phyloP scores from a whole-genome alignment of 2,113 vertebrate genomes.

The Athene noctua region DNA sequence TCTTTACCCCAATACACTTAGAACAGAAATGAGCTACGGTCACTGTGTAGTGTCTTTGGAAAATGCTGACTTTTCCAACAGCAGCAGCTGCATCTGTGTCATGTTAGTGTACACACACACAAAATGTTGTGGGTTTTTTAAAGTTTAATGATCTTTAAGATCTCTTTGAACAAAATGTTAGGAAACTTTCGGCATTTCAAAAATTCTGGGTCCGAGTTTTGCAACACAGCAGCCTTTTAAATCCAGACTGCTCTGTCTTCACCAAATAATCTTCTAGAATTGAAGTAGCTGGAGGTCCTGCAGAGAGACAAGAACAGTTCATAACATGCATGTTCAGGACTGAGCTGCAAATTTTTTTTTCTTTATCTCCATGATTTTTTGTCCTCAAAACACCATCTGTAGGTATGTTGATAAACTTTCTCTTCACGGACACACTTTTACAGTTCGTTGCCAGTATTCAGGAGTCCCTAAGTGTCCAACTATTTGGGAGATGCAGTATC shows the following conservation, averaged over 20 bases:
- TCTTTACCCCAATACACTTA: background rate
- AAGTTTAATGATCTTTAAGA: background rate
- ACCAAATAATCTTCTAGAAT: background rate
- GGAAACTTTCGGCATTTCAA: background rate
- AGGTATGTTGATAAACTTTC: background rate
- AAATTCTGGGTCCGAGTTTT: background rate
- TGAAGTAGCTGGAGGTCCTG: background rate
- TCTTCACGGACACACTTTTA: background rate
- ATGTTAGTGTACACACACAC: background rate
- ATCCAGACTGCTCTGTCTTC: background rate
- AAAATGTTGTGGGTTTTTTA: background rate
- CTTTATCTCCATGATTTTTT: background rate
- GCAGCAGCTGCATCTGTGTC: conserved; percentile 17
- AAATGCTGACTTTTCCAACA: conserved; percentile 1
- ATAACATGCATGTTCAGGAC: background rate
- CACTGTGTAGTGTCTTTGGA: background rate
- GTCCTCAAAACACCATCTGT: background rate
- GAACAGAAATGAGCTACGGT: background rate
- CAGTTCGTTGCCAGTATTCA: background rate
- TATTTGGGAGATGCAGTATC: background rate
- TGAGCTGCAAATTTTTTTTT: background rate
- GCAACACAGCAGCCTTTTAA: background rate
- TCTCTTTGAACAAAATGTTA: background rate
- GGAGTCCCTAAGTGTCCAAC: background rate
- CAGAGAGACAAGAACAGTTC: background rate